Evolutionary conservation across 1,140 invertebrate genomes (phyloP), one percentile per base, ranked within the genome.

Genomic region (Psix sp.): DNA sequence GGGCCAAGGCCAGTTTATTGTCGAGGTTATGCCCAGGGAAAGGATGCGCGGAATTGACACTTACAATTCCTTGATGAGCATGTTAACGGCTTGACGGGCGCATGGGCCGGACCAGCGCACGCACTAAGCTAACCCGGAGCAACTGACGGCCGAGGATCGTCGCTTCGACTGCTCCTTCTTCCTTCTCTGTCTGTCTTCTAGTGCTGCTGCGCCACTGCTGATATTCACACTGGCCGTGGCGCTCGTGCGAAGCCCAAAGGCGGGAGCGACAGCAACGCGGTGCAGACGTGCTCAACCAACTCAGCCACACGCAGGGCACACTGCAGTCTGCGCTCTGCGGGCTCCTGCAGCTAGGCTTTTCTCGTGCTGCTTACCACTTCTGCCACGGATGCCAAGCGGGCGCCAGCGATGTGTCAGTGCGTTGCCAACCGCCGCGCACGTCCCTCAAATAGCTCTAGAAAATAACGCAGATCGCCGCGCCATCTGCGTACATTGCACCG

Each of bases 61-160:
- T 86, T 77, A 87, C 85, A 76, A 87, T 83, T 87, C 85, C 51
- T 86, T 87, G 81, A 87, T 87, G 52, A 87, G 84, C 85, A 87
- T 87, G 68, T 87, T 85, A 81, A 60, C 54, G 17, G 49, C 2
- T 31, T 46, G 60, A 51, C 57, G 73, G 65, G 78, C 62, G 79
- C 79, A 80, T 82, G 80, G 77, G 76, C 77, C 73, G 42, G 60
- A 60, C 46, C 60, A 57, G 52, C 33, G 56, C 68, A 20, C 39
- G 52, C 57, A 43, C 51, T 38, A 68, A 18, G n/a, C 71, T 71
- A 68, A 38, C 76, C 36, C 72, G 42, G 38, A 65, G 59, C 48
- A 56, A 76, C 52, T 73, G 2, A 7, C 26, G 6, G n/a, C 2
- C 2, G 26, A 29, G 7, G 2, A 29, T n/a, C n/a, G n/a, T n/a